These are phyloP conservation scores for Acrossocheilus fasciatus DNA, from an alignment of 2,797 vertebrate species.

Conservation along the genomic window DNA sequence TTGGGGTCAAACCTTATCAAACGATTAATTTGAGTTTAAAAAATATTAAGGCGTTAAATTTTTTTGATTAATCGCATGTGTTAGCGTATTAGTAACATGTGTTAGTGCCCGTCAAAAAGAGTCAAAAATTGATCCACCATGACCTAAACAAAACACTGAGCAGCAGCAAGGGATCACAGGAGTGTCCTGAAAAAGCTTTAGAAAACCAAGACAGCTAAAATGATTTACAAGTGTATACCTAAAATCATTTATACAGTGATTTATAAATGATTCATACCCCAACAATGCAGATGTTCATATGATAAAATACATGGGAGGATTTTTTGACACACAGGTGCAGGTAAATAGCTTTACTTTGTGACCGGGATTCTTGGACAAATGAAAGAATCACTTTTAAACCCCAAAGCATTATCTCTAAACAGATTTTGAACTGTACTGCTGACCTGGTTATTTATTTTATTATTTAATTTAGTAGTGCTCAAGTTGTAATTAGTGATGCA, in stretches of 20 bases:
- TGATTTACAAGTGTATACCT: neutral
- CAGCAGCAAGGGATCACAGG: neutral
- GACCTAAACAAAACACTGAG: neutral
- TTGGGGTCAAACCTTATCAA: too few relatives aligned
- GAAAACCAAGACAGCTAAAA: neutral
- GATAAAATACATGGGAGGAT: neutral
- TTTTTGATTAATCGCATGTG: too few relatives aligned
- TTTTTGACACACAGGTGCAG: slow-evolving; percentile 10
- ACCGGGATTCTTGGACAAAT: neutral
- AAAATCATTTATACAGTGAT: neutral
- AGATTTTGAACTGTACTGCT: neutral
- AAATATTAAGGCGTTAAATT: too few relatives aligned
- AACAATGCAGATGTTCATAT: slow-evolving; percentile 9
- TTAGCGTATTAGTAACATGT: too few relatives aligned
- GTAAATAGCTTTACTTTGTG: neutral
- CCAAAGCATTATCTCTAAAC: neutral
- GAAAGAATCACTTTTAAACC: neutral
- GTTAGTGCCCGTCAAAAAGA: neutral
- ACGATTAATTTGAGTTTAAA: too few relatives aligned
- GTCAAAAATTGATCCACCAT: neutral
- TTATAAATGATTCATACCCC: slow-evolving; percentile 5
- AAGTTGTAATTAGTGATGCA: neutral
- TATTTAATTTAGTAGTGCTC: too few relatives aligned
- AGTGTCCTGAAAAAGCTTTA: neutral
- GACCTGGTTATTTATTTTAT: neutral